Evolutionary conservation across 2,113 vertebrate genomes (phyloP), one percentile per base, ranked within the genome.

Genomic region (Anguilla rostrata): DNA sequence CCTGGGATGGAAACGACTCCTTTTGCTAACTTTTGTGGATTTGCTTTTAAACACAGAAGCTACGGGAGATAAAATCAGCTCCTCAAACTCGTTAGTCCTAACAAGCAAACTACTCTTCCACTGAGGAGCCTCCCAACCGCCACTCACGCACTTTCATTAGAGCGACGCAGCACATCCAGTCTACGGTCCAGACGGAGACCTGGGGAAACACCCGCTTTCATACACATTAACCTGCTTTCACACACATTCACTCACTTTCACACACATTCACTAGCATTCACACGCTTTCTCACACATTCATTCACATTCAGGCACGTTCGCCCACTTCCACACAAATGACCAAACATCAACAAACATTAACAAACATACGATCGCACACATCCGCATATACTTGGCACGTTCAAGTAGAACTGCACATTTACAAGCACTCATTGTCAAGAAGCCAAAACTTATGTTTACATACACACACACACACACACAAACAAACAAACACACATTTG

Each of bases 1-100:
- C 26, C 71, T 63, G 18, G 2, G 49, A 83, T 63, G 26, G 22
- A 82, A 83, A 57, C 71, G 83, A 22, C 60, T 20, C 15, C n/a
- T 63, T 29, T 85, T 22, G 2, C 22, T n/a, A 85, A 85, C 39
- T 53, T 53, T 53, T n/a, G 39, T 34, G 71, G 71, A 12, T 75
- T 34, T 75, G 26, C n/a, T 85, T 85, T 85, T 43, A 46, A 85
- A 78, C 39, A 46, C 22, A 22, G 60, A 84, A 56, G 75, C 84
- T 26, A 5, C 39, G 18, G 0, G 29, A 46, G 84, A 85, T 78
- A 85, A 46, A 78, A 78, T 85, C 63, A 43, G 63, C 16, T 78
- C 75, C 57, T 39, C 84, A 85, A 66, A 40, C 57, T 63, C 84
- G 75, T 85, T 85, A 85, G 60, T 43, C 84, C 43, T 63, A 85